phyloP scores from a whole-genome alignment of 2,888 invertebrate genomes.

The Heliconius ismenius region DNA sequence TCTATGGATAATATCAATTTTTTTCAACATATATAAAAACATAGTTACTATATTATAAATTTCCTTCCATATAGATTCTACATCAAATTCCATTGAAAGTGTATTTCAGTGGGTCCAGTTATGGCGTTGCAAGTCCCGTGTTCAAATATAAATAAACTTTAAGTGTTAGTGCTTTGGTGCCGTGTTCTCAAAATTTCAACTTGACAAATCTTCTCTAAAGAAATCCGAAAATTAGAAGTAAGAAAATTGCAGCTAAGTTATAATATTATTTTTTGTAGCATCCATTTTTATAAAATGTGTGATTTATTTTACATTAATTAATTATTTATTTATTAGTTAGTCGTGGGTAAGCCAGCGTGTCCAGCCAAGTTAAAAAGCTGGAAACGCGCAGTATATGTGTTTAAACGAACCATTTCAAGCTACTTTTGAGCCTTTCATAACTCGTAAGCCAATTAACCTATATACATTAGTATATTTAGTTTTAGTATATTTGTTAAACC shows the following conservation, averaged over 20 bases:
- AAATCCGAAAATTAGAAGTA: neutral
- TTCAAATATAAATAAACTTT: slow-evolving; percentile 61
- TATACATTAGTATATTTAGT: too few species aligned
- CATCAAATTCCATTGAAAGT: slow-evolving; percentile 25
- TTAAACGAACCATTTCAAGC: too few species aligned
- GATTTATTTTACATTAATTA: too few species aligned
- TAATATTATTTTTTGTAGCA: neutral
- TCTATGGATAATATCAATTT: too few species aligned
- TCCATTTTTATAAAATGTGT: neutral
- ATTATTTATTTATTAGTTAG: too few species aligned
- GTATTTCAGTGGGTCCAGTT: slow-evolving; percentile 62
- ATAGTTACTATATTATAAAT: neutral
- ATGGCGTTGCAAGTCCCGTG: slow-evolving; percentile 65
- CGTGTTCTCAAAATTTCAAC: slow-evolving; percentile 1
- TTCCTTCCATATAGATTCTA: slow-evolving; percentile 28
- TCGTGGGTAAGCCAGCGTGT: too few species aligned
- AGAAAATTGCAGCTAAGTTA: neutral
- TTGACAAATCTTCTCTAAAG: neutral
- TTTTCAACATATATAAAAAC: neutral
- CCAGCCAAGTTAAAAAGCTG: too few species aligned
- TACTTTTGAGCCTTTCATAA: too few species aligned
- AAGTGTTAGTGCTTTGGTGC: slow-evolving; percentile 31
- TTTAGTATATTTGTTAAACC: too few species aligned
- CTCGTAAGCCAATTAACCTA: too few species aligned
- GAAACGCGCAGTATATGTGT: too few species aligned